Conservation (phyloP, 2,888 invertebrate genomes). For the Drosophila gaucha region DNA sequence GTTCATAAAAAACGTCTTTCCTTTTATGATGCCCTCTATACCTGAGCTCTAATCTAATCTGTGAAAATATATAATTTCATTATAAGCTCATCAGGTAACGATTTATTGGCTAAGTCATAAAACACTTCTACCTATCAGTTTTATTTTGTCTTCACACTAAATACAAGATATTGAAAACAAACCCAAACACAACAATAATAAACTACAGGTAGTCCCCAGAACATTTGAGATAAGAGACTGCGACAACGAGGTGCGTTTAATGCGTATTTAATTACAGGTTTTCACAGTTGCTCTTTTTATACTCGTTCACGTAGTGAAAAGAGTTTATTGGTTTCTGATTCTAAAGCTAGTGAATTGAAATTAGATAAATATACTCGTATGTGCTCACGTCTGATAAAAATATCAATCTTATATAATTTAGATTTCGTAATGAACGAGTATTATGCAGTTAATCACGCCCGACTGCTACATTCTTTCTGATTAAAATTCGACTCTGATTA, state of each 20-base stretch:
- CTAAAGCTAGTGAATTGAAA: too few species aligned
- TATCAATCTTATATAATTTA: too few species aligned
- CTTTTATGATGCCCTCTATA: neutral
- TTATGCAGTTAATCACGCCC: too few species aligned
- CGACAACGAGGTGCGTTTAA: constrained; percentile 20
- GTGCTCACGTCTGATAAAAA: too few species aligned
- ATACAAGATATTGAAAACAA: constrained; percentile 8
- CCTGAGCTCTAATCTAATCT: constrained; percentile 51
- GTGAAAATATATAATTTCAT: constrained; percentile 38
- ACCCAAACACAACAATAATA: neutral
- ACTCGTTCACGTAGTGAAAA: neutral
- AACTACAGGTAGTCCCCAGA: constrained; percentile 4
- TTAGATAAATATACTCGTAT: too few species aligned
- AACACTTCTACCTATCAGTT: constrained; percentile 63
- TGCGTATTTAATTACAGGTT: constrained; percentile 19
- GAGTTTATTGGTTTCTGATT: neutral
- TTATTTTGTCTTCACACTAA: constrained; percentile 29
- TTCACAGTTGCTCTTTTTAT: neutral
- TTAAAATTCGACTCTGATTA: neutral
- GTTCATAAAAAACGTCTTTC: too few species aligned
- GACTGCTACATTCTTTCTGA: too few species aligned
- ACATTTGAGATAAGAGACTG: constrained; percentile 34
- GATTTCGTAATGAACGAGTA: too few species aligned
- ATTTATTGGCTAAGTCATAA: constrained; percentile 62
- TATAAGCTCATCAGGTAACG: constrained; percentile 59